Base-by-base conservation (phyloP, 2,113 vertebrate species). In the Tauraco erythrolophus region DNA sequence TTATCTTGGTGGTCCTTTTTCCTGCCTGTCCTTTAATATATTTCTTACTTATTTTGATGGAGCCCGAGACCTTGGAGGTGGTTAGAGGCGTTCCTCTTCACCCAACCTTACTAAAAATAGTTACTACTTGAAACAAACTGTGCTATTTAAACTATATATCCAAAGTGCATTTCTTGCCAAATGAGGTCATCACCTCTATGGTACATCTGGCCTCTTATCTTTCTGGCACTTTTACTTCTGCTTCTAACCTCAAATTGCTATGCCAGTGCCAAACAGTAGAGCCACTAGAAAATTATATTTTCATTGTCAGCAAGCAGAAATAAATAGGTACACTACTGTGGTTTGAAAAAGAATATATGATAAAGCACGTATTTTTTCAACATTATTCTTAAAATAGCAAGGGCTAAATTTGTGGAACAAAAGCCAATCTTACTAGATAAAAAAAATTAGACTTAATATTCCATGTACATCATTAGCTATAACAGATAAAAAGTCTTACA, bases 161-260 rank as follows among this genome's bases (percentile, higher is more conserved):
- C 27, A 70, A 85, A 51, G 41, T 64, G 18, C 43, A 54, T 66
- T 79, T 80, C 88, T 65, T 74, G 39, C 54, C 91, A 94, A 50
- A 74, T 95, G 91, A 95, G 62, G 82, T 95, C 82, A 76, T 92
- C 86, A 83, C 85, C 85, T 91, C 69, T 71, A 1, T 91, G 92
- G 61, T 82, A 79, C 94, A 94, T 87, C 92, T 94, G 95, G 92
- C 83, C 92, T 94, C 92, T 97, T 95, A 82, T 95, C 91, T 78
- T 89, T 64, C 75, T 89, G 92, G 93, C 92, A 70, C 70, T 94
- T 94, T 80, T 83, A 92, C 64, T 91, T 93, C 74, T 75, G 84
- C 64, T 93, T 94, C 72, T 93, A 79, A 92, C 79, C 91, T 93
- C 91, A 80, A 72, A 91, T 76, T 78, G 15, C 65, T 92, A 51